Evolutionary conservation across 2,797 vertebrate genomes (phyloP).

Genomic region (Gymnocypris eckloni): DNA sequence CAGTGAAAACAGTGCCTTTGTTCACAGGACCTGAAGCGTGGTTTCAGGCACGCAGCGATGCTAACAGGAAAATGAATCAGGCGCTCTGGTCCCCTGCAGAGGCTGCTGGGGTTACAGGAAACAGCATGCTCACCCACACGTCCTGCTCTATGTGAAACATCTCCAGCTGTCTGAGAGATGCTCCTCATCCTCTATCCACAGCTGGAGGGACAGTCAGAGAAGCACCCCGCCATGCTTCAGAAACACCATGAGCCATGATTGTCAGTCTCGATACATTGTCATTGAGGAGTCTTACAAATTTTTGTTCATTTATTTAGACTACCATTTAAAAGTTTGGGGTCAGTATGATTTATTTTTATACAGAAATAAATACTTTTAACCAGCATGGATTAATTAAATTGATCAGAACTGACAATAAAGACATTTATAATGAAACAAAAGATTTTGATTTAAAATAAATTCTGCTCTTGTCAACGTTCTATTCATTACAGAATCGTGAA

Average conservation of each 20-base stretch:
- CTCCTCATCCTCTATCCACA: slow-evolving; percentile 14
- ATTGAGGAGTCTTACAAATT: neutral
- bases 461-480: neutral
- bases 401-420: neutral
- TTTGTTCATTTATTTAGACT: neutral
- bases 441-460: no score
- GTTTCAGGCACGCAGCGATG: neutral
- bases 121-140: neutral
- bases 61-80: slow-evolving; percentile 45
- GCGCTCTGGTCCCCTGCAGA: slow-evolving; percentile 13
- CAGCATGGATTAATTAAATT: neutral
- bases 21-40: neutral
- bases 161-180: neutral
- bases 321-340: neutral
- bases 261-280: neutral
- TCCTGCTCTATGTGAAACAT: neutral
- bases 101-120: slow-evolving; percentile 13
- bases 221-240: neutral
- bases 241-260: neutral
- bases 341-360: neutral
- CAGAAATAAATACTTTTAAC: neutral
- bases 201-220: neutral
- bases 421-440: neutral
- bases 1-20: slow-evolving; percentile 14
- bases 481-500: neutral